phyloP scores from a whole-genome alignment of 1,140 invertebrate genomes.

The Drosophila funebris region DNA sequence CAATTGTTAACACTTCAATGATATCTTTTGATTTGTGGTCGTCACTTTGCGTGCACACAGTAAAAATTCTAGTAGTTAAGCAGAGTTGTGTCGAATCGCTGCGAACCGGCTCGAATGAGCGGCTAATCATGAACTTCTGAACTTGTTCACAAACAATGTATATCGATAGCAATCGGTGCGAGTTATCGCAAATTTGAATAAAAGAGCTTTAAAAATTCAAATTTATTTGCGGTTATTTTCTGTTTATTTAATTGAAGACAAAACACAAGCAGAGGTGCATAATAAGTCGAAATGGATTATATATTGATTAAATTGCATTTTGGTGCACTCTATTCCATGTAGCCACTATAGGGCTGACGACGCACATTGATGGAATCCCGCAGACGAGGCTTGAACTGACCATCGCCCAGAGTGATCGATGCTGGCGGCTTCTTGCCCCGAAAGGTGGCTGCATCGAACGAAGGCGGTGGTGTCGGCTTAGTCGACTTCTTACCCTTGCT shows the following conservation, averaged over 20 bases:
- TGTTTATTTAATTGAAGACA: background rate
- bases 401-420: constrained; percentile 53
- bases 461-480: constrained; percentile 62
- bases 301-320: background rate
- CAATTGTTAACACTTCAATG: constrained; percentile 30
- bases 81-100: too few species aligned
- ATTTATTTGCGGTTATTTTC: background rate
- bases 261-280: background rate
- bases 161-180: constrained; percentile 4
- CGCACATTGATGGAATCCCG: constrained; percentile 29
- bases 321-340: constrained; percentile 48
- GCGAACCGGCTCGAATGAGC: too few species aligned
- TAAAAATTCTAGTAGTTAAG: too few species aligned
- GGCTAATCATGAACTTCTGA: too few species aligned
- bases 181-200: background rate
- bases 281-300: background rate
- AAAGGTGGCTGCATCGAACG: constrained; percentile 64
- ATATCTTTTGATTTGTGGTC: constrained; percentile 21
- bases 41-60: background rate
- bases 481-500: constrained; percentile 7
- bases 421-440: constrained; percentile 49
- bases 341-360: constrained; percentile 26
- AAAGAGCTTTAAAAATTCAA: background rate
- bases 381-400: constrained; percentile 57
- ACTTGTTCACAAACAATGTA: too few species aligned